phyloP scores from a whole-genome alignment of 2,797 vertebrate genomes.

The Rhinichthys osculus region DNA sequence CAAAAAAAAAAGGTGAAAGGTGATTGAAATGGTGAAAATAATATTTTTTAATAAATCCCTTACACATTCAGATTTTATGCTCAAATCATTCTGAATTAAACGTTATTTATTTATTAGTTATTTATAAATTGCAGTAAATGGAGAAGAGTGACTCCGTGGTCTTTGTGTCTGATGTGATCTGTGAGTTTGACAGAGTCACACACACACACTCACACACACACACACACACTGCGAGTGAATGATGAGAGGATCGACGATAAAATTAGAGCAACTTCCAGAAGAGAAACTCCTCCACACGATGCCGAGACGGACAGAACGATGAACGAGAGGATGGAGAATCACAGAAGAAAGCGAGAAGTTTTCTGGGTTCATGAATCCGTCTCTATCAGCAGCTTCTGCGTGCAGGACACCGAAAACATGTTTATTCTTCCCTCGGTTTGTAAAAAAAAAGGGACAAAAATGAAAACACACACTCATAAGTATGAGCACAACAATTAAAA shows the following conservation, averaged over 20 bases:
- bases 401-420: neutral
- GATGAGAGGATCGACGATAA: constrained; percentile 44
- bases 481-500: neutral
- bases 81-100: neutral
- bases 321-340: neutral
- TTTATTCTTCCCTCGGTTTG: neutral
- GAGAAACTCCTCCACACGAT: neutral
- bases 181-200: neutral
- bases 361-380: neutral
- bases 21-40: neutral
- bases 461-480: neutral
- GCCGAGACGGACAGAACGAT: neutral
- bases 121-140: neutral
- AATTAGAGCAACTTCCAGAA: neutral
- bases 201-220: neutral
- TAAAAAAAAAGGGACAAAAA: neutral
- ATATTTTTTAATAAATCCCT: neutral
- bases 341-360: neutral
- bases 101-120: neutral
- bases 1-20: neutral
- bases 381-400: neutral
- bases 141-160: neutral
- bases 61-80: neutral
- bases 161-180: neutral
- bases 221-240: constrained; percentile 39